phyloP scores from a whole-genome alignment of 2,113 vertebrate genomes.

The Amphilophus citrinellus region DNA sequence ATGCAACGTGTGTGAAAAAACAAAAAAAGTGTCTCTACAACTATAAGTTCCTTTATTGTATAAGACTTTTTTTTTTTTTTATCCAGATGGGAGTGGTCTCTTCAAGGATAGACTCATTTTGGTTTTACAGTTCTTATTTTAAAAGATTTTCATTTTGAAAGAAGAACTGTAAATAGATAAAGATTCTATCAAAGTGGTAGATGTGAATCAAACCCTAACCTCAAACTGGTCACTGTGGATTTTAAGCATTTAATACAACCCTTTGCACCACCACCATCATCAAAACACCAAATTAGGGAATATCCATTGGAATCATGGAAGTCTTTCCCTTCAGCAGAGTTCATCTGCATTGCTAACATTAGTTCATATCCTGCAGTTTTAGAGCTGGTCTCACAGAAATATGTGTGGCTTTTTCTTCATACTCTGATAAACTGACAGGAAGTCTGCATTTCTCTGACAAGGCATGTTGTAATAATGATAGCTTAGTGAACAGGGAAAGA shows the following conservation, averaged over 20 bases:
- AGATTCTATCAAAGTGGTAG: not conserved
- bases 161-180: not conserved
- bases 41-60: too few species aligned
- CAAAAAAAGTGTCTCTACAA: too few species aligned
- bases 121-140: too few species aligned
- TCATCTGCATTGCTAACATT: too few species aligned
- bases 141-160: not conserved
- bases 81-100: too few species aligned
- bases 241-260: not conserved
- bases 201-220: not conserved
- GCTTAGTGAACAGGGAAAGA: not conserved
- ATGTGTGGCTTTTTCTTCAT: not conserved
- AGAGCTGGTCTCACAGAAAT: not conserved
- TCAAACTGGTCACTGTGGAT: not conserved
- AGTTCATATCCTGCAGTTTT: not conserved
- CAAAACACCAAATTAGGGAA: not conserved
- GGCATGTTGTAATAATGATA: not conserved
- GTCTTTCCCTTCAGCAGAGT: not conserved
- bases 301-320: not conserved
- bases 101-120: too few species aligned
- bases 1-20: not conserved
- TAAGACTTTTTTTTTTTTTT: too few species aligned
- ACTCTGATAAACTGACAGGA: slow-evolving; percentile 63
- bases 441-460: slow-evolving; percentile 64
- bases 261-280: not conserved